Base-by-base conservation (phyloP, 2,888 invertebrate species). In the Idaea dimidiata region DNA sequence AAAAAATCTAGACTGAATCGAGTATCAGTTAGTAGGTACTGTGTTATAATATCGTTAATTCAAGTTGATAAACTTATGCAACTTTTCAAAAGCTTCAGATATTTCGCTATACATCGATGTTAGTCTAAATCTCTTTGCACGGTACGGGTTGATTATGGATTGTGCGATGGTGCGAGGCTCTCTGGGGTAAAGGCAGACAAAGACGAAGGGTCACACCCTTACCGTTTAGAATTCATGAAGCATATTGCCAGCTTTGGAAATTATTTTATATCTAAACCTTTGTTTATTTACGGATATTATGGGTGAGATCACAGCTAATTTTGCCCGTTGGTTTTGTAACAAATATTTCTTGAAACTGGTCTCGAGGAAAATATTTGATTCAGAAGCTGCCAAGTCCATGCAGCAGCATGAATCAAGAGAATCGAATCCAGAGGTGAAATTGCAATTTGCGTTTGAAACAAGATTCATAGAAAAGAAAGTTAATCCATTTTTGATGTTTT, bases 81-180 rank as follows among this genome's bases (percentile, higher is more conserved):
- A 43, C 43, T 43, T 3, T 43, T 43, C 7, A 14, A 43, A 43
- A 43, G 8, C 0, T 8, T 43, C 43, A 43, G 43, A 43, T 43
- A 43, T 8, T 43, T 24, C 24, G 24, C 24, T 24, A 8, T 43
- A 43, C 1, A 14, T 7, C 43, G 43, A 8, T 7, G 43, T 43
- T 10, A 43, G 7, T 8, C 14, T 43, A 43, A 43, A 43, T 43
- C 8, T 43, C 43, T 43, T 43, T 10, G 14, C 14, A 43, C 8
- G 43, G 43, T 43, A 43, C 43, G 43, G 43, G 43, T 43, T 43
- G 43, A 43, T 43, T 43, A 43, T 43, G 43, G 43, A 43, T 43
- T 43, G 43, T 43, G 43, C 43, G 43, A 43, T 43, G 43, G 43
- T 8, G 43, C 43, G 43, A 43, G 14, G 43, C 43, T 43, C 43